Evolutionary conservation across 2,888 invertebrate species (phyloP).

Genomic region (Caenorhabditis sp.): DNA sequence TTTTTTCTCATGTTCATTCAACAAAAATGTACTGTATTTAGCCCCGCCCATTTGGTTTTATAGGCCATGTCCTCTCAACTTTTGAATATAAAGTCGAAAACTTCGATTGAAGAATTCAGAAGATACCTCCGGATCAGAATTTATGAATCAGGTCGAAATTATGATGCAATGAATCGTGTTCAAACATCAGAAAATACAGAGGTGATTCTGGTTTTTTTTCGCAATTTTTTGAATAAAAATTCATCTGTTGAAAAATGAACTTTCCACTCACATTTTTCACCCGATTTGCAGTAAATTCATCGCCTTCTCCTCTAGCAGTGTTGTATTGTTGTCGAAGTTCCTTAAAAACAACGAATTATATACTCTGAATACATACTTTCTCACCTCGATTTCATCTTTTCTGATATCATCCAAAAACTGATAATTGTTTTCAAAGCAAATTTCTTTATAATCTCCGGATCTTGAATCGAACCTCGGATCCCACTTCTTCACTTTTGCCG

Average conservation of each 20-base stretch:
- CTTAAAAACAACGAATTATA: constrained; percentile 4
- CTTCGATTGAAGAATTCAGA: too few relatives aligned
- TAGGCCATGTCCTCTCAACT: too few relatives aligned
- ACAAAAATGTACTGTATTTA: too few relatives aligned
- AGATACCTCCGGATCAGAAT: too few relatives aligned
- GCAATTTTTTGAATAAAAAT: too few relatives aligned
- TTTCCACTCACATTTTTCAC: constrained; percentile 22
- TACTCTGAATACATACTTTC: not conserved
- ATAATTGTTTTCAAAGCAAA: constrained; percentile 61
- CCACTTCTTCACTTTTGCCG: constrained; percentile 42
- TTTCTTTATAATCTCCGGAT: constrained; percentile 61
- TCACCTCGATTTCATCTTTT: constrained; percentile 52
- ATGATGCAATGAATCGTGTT: too few relatives aligned
- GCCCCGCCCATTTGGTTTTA: too few relatives aligned
- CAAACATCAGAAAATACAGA: too few relatives aligned
- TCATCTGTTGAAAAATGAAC: not conserved
- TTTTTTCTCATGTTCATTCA: too few relatives aligned
- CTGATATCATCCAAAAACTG: constrained; percentile 61
- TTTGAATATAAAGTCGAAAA: too few relatives aligned
- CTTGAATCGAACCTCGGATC: constrained; percentile 65
- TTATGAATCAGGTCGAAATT: too few relatives aligned
- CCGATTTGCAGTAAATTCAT: constrained; percentile 21
- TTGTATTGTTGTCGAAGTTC: constrained; percentile 29
- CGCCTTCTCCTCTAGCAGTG: constrained; percentile 12
- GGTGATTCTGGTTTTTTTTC: too few relatives aligned